Evolutionary conservation across 2,797 vertebrate genomes (phyloP), one percentile per base, ranked within the genome.

Genomic region (Pseudomugil gertrudae): DNA sequence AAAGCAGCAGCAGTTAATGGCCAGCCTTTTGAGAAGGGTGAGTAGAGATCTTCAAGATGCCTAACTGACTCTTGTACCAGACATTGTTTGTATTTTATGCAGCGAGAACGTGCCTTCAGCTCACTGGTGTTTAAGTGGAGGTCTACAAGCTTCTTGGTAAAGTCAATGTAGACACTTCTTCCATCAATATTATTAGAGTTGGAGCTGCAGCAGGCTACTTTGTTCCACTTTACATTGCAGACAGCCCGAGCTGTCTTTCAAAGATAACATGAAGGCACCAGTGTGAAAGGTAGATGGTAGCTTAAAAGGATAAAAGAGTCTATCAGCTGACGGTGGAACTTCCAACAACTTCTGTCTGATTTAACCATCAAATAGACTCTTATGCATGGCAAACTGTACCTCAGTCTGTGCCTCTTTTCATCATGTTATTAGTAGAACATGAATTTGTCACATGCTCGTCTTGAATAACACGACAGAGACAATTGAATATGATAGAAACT

Each of bases 1-100:
- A 99, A 99, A 96, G 96, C 96, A 69, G 93, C 96, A 92, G 95
- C 96, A 89, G 91, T 96, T 94, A 99, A 98, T 95, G 95, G 95
- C 92, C 98, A 97, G 87, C 95, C 96, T 88, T 95, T 96, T 83
- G 97, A 98, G 92, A 97, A 97, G 96, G 98, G 97, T 93, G 90
- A 93, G 91, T 92, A 84, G 87, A 91, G 87, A 87, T 88, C 84
- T 84, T 84, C 80, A 89, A 89, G 87, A 89, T 89, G 87, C 84
- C 82, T 79, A 78, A 76, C 87, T 72, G 73, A 89, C 78, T 84
- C 83, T 81, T 66, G 69, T 58, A 62, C 60, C 67, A 65, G 48
- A 69, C 69, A 79, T 75, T 88, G 79, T 88, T 88, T 87, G 53
- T 64, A 70, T 61, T 65, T 82, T 74, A 79, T 64, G 69, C 68